Evolutionary conservation across 2,888 invertebrate species (phyloP).

Genomic region (Sphaerophoria rueppellii): DNA sequence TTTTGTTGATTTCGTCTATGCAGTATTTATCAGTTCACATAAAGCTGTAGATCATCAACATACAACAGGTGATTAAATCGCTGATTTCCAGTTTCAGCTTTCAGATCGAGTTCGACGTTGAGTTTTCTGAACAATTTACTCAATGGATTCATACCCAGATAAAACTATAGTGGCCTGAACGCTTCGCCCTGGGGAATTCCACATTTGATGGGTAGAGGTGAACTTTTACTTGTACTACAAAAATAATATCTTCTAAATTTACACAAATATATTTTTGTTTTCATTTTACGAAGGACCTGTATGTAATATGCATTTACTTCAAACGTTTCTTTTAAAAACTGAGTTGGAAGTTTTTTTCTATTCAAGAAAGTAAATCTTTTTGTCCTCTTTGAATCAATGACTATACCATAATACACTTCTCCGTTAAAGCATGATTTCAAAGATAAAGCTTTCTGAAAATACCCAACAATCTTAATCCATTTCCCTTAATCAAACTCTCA

Average conservation of each 20-base stretch:
- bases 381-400: constrained; percentile 2
- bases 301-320: too few relatives aligned
- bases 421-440: constrained; percentile 56
- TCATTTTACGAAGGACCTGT: too few relatives aligned
- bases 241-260: too few relatives aligned
- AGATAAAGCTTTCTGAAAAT: constrained; percentile 54
- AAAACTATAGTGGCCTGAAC: constrained; percentile 5
- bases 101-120: constrained; percentile 7
- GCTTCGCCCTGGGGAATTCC: constrained; percentile 11
- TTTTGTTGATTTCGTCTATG: constrained; percentile 1
- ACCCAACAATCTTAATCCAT: constrained; percentile 59
- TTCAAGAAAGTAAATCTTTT: background rate
- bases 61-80: background rate
- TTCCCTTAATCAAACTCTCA: constrained; percentile 4
- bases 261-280: too few relatives aligned
- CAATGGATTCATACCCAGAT: background rate
- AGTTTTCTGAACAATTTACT: background rate
- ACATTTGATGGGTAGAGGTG: background rate
- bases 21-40: background rate
- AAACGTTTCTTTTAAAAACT: too few relatives aligned
- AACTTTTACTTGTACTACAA: too few relatives aligned
- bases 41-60: constrained; percentile 17
- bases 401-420: constrained; percentile 22
- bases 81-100: background rate
- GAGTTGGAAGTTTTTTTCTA: too few relatives aligned